These are phyloP conservation scores for Drosophila rellima DNA, from an alignment of 2,888 invertebrate species.

Conservation along the genomic window DNA sequence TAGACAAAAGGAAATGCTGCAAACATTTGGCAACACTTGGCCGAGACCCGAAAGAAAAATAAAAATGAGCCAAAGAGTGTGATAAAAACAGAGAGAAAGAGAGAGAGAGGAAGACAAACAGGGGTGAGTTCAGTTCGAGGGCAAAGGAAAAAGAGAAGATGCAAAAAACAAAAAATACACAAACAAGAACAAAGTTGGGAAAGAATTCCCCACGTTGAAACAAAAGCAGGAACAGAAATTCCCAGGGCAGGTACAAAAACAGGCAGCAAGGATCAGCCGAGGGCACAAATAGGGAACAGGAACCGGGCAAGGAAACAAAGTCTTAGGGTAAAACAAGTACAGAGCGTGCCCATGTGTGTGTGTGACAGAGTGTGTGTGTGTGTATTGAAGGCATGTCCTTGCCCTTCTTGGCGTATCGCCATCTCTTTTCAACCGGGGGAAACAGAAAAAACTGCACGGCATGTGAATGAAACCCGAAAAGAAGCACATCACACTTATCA, in stretches of 20 bases:
- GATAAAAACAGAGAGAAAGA: neutral
- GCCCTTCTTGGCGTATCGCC: slow-evolving; percentile 33
- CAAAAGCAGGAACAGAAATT: slow-evolving; percentile 52
- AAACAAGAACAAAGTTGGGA: slow-evolving; percentile 31
- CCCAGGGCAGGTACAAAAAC: slow-evolving; percentile 74
- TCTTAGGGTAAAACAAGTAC: slow-evolving; percentile 64
- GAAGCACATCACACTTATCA: slow-evolving; percentile 66
- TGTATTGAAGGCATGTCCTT: slow-evolving; percentile 44
- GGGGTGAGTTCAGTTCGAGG: slow-evolving; percentile 30
- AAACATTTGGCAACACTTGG: slow-evolving; percentile 77
- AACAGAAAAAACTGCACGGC: slow-evolving; percentile 54
- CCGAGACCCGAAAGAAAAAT: slow-evolving; percentile 26
- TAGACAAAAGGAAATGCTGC: slow-evolving; percentile 78
- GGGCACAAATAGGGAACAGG: slow-evolving; percentile 34
- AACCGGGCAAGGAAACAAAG: slow-evolving; percentile 52
- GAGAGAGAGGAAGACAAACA: slow-evolving; percentile 13
- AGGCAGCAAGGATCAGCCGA: slow-evolving; percentile 26
- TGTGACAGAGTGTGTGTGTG: slow-evolving; percentile 11
- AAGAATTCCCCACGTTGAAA: slow-evolving; percentile 61
- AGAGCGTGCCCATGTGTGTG: slow-evolving; percentile 28
- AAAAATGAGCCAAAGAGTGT: slow-evolving; percentile 3
- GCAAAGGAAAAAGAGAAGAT: slow-evolving; percentile 19
- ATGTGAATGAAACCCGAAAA: slow-evolving; percentile 74
- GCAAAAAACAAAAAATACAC: slow-evolving; percentile 20
- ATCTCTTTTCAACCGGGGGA: slow-evolving; percentile 39